These are phyloP conservation scores for Heliocidaris tuberculata DNA, from an alignment of 35 echinoderm and acorn worm species.

Conservation along the genomic window DNA sequence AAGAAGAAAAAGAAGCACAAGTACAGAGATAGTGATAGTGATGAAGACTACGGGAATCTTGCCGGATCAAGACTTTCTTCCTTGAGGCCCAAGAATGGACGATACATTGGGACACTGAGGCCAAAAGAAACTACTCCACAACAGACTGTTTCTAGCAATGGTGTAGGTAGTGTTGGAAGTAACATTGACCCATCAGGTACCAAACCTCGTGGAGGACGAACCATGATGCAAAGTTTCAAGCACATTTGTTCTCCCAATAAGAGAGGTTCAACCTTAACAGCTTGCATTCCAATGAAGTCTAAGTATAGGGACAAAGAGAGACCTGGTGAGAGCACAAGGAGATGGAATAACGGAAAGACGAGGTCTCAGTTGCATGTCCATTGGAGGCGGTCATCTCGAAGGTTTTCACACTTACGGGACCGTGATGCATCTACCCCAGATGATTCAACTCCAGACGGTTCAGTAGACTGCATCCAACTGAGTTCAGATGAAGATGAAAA, in stretches of 20 bases:
- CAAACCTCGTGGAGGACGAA: background rate
- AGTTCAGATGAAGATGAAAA: slow-evolving; percentile 39
- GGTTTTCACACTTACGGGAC: slow-evolving; percentile 36
- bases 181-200: slow-evolving; percentile 23
- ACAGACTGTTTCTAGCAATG: background rate
- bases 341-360: slow-evolving; percentile 54
- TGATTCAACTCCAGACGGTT: background rate
- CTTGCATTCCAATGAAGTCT: slow-evolving; percentile 66
- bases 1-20: slow-evolving; percentile 55
- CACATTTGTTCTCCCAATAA: slow-evolving; percentile 65
- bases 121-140: slow-evolving; percentile 20
- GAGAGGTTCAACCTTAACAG: slow-evolving; percentile 62
- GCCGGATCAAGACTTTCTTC: background rate
- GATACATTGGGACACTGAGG: slow-evolving; percentile 2
- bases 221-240: slow-evolving; percentile 62
- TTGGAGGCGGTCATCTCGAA: slow-evolving; percentile 45
- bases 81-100: background rate
- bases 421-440: background rate
- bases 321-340: slow-evolving; percentile 48
- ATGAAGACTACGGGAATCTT: background rate
- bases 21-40: slow-evolving; percentile 12
- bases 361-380: slow-evolving; percentile 1
- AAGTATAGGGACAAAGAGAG: slow-evolving; percentile 47
- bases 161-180: slow-evolving; percentile 18
- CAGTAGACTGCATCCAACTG: background rate